phyloP scores from a whole-genome alignment of 2,888 invertebrate species.

The Drosophila quasianomalipes region DNA sequence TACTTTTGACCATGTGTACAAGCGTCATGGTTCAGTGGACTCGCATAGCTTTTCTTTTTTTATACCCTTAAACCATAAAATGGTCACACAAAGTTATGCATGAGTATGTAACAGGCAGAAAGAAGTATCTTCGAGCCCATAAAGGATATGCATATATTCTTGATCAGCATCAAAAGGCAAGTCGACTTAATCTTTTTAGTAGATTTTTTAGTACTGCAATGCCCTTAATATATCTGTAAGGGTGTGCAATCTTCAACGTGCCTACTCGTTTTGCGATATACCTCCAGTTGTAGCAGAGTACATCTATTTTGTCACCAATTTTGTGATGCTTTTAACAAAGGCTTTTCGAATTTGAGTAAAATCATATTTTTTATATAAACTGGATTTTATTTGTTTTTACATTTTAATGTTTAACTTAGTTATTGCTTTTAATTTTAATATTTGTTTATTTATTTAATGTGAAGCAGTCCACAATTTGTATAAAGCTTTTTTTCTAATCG shows the following conservation, averaged over 20 bases:
- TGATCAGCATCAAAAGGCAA: not conserved
- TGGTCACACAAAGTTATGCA: not conserved
- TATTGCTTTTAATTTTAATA: not conserved
- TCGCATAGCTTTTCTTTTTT: conserved; percentile 6
- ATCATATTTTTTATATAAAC: not conserved
- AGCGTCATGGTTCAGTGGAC: conserved; percentile 56
- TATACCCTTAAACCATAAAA: not conserved
- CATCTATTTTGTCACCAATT: not conserved
- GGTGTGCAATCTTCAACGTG: not conserved
- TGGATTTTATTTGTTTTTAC: not conserved
- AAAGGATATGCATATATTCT: not conserved
- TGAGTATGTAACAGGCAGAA: not conserved
- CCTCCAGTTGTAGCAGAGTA: conserved; percentile 1
- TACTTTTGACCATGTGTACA: conserved; percentile 36
- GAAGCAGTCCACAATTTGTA: not conserved
- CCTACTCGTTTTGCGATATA: fast-evolving
- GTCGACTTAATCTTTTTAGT: not conserved
- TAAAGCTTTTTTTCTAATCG: not conserved
- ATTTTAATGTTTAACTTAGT: not conserved
- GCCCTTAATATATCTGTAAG: not conserved
- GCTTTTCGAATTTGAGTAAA: not conserved
- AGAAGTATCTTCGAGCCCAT: fast-evolving
- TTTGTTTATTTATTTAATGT: not conserved
- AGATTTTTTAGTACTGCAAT: not conserved
- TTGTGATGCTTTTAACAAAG: not conserved